A percentile compares a stretch with the other conserved stretches of the same genome.
Evolutionary conservation across 2,888 invertebrate genomes (phyloP).

Genomic region (Metellina segmentata): DNA sequence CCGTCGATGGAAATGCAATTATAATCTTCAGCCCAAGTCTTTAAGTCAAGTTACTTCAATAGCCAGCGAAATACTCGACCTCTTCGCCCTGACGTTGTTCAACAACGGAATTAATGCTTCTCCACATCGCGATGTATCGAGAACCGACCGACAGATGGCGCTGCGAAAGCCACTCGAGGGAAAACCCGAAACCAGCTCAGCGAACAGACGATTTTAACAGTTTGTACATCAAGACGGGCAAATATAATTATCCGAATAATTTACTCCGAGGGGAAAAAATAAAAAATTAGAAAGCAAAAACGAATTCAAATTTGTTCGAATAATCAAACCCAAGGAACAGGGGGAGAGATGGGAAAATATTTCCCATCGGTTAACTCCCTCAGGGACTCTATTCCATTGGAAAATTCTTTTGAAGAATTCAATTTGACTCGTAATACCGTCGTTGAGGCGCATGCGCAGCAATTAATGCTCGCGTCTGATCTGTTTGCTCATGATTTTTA

Average conservation of each 20-base stretch:
- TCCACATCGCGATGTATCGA: neutral
- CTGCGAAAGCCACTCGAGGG: neutral
- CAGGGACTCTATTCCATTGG: conserved; percentile 43
- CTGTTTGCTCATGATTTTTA: conserved; percentile 25
- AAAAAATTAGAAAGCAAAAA: neutral
- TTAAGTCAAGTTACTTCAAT: too few species aligned
- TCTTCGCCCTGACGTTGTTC: too few species aligned
- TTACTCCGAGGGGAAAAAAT: conserved; percentile 30
- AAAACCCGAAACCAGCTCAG: neutral
- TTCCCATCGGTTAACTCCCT: conserved; percentile 47
- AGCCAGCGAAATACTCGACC: too few species aligned
- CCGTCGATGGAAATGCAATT: too few species aligned
- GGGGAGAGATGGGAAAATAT: conserved; percentile 32
- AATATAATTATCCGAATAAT: conserved; percentile 68
- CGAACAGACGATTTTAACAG: neutral
- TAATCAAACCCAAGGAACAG: conserved; percentile 37
- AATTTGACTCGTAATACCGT: conserved; percentile 33
- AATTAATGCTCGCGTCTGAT: conserved; percentile 42
- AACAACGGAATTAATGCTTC: too few species aligned
- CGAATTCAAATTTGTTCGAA: conserved; percentile 53
- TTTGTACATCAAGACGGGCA: conserved; percentile 10
- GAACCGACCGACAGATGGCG: conserved; percentile 40
- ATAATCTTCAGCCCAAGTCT: too few species aligned
- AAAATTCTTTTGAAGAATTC: conserved; percentile 44
- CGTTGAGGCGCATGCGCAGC: conserved; percentile 17